Percentiles rank a stretch among this genome's conserved stretches.
Evolutionary conservation across 2,888 invertebrate species (phyloP).

Genomic region (Cataglyphis altisquamis): DNA sequence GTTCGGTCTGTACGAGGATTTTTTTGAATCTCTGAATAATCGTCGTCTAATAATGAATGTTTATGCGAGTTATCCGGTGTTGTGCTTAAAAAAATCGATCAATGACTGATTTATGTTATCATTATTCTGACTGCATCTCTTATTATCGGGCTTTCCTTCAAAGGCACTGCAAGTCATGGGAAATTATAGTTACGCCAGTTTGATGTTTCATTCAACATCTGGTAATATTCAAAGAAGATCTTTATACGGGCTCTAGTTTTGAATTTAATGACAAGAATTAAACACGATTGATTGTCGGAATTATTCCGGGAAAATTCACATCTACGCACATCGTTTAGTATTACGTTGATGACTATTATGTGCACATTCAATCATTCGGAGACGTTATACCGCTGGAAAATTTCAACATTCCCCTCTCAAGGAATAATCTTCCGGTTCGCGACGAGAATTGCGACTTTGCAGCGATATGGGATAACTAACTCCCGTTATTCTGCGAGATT

Average conservation of each 20-base stretch:
- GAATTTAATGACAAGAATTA: not conserved
- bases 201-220: not conserved
- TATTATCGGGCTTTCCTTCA: not conserved
- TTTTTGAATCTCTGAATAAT: not conserved
- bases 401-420: constrained; percentile 16
- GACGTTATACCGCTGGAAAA: not conserved
- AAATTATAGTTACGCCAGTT: constrained; percentile 1
- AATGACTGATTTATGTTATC: not conserved
- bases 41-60: constrained; percentile 1
- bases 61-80: not conserved
- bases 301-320: not conserved
- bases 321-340: not conserved
- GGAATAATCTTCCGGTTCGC: constrained; percentile 11
- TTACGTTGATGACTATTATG: not conserved
- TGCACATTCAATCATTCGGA: not conserved
- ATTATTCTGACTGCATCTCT: not conserved
- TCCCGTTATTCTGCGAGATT: constrained; percentile 13
- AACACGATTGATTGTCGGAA: not conserved
- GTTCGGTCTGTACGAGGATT: not conserved
- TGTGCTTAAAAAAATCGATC: not conserved
- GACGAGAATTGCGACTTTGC: not conserved
- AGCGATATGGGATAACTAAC: constrained; percentile 20
- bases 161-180: not conserved
- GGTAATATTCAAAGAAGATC: not conserved
- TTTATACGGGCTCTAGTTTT: not conserved